Conservation (phyloP, 1,140 invertebrate species). For the Eumaeus atala region DNA sequence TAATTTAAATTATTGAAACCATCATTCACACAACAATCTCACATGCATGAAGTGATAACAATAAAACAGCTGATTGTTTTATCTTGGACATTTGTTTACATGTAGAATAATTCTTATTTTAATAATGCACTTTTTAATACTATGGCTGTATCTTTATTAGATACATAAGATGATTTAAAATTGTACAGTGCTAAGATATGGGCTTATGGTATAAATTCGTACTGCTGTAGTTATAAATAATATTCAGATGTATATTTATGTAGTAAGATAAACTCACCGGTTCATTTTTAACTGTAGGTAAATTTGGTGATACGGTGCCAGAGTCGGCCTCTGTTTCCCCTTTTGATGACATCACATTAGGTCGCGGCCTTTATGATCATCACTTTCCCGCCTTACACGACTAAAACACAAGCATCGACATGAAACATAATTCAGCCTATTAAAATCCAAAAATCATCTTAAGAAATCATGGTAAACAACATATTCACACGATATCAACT, state of each 20-base stretch:
- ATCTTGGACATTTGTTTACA: not conserved
- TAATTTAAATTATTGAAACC: too few species aligned
- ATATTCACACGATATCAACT: constrained; percentile 17
- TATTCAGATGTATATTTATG: too few species aligned
- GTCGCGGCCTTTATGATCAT: constrained; percentile 61
- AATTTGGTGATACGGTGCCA: constrained; percentile 70
- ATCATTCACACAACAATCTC: too few species aligned
- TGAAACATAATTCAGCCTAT: constrained; percentile 4
- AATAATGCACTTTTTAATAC: not conserved
- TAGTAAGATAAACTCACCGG: constrained; percentile 46
- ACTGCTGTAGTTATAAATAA: too few species aligned
- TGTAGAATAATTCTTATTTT: not conserved
- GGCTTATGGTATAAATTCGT: too few species aligned
- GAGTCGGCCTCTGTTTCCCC: constrained; percentile 74
- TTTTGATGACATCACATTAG: constrained; percentile 75
- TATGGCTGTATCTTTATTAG: too few species aligned
- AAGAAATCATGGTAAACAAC: constrained; percentile 27
- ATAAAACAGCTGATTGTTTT: not conserved
- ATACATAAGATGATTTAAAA: too few species aligned
- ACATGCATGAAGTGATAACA: not conserved
- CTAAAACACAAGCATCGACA: constrained; percentile 46
- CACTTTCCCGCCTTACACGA: constrained; percentile 61
- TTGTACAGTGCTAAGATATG: too few species aligned
- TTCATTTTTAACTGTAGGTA: constrained; percentile 69
- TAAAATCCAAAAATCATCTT: constrained; percentile 37